A percentile compares a stretch with the other conserved stretches of the same genome.
phyloP scores from a whole-genome alignment of 2,888 invertebrate species.

The Lordiphosa andalusiaca region DNA sequence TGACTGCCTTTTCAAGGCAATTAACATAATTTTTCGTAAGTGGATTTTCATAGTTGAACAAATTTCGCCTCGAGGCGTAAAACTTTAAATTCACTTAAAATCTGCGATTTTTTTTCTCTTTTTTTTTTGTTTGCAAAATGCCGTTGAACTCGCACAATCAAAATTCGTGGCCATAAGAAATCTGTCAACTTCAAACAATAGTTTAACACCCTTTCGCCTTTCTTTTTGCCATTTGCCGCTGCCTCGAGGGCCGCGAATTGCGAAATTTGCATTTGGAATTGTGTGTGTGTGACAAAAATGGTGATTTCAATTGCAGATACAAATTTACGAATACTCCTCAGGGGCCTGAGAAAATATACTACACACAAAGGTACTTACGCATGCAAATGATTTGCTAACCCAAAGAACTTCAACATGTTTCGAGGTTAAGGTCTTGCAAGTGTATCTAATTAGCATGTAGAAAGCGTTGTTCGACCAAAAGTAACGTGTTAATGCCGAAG shows the following conservation, averaged over 20 bases:
- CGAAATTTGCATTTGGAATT: conserved; percentile 44
- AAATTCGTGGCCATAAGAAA: conserved; percentile 42
- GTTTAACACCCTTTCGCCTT: conserved; percentile 55
- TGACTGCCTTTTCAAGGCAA: conserved; percentile 45
- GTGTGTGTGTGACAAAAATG: conserved; percentile 44
- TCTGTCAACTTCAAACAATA: conserved; percentile 34
- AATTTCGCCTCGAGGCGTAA: conserved; percentile 32
- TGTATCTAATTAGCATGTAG: conserved; percentile 43
- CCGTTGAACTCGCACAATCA: conserved; percentile 54
- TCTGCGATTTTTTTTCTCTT: conserved; percentile 45
- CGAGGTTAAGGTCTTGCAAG: conserved; percentile 53
- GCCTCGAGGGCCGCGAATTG: conserved; percentile 32
- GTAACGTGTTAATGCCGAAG: conserved; percentile 4
- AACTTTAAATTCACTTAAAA: conserved; percentile 36
- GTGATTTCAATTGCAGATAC: conserved; percentile 49
- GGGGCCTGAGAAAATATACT: conserved; percentile 8
- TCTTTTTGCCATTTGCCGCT: conserved; percentile 40
- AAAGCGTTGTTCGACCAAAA: conserved; percentile 26
- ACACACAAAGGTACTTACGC: conserved; percentile 1
- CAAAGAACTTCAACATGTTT: conserved; percentile 39
- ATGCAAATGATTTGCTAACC: conserved; percentile 40
- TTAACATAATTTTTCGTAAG: conserved; percentile 74
- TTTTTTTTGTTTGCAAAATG: conserved; percentile 30
- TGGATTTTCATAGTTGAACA: conserved; percentile 66
- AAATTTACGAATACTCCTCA: no score